Percentiles rank a stretch among this genome's conserved stretches.
These are phyloP conservation scores for Phoeniculus purpureus DNA, from an alignment of 2,797 vertebrate species.

Conservation along the genomic window DNA sequence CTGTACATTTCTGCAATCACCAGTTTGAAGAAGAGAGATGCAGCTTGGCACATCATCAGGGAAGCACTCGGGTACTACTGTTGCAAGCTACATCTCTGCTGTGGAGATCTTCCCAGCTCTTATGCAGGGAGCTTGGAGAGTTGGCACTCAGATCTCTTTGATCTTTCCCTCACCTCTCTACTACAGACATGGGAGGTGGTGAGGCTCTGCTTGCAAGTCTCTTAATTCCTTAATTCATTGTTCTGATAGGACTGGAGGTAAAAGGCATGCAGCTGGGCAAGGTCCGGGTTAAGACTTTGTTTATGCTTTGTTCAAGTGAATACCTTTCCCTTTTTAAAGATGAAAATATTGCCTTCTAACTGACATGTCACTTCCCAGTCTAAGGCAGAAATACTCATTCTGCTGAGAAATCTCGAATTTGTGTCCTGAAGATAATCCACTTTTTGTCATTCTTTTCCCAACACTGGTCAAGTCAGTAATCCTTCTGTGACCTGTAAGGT, in stretches of 20 bases:
- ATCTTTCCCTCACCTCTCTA: background rate
- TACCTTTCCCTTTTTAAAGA: background rate
- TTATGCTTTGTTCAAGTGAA: background rate
- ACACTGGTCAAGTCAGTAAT: background rate
- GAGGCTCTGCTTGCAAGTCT: background rate
- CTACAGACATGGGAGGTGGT: background rate
- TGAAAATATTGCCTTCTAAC: background rate
- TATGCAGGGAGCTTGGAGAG: background rate
- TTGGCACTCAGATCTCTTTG: background rate
- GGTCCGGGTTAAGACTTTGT: background rate
- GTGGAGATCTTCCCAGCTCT: background rate
- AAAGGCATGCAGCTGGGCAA: background rate
- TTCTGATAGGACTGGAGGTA: background rate
- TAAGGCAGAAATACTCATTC: background rate
- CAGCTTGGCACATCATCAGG: background rate
- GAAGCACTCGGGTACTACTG: rapidly evolving
- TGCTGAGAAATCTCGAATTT: background rate
- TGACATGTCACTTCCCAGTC: background rate
- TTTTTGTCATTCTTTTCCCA: background rate
- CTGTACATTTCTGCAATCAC: background rate
- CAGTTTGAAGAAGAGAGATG: background rate
- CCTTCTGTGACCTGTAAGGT: background rate
- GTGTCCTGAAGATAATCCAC: background rate
- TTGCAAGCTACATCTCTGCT: background rate
- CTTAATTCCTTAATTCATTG: background rate